Base-by-base conservation (phyloP, 1,140 invertebrate genomes). In the Medauroidea extradentata region DNA sequence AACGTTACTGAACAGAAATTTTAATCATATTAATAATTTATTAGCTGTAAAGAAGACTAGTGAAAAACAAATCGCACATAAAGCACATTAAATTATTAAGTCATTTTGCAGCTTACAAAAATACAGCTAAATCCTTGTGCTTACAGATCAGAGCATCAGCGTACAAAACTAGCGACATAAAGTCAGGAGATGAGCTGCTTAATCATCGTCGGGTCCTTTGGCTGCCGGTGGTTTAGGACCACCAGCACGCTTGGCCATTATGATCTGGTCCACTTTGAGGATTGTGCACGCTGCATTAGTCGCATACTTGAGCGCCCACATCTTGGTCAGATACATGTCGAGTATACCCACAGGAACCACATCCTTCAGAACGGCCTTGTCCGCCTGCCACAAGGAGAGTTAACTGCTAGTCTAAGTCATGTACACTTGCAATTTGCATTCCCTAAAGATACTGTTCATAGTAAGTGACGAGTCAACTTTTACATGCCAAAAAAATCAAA, bases 201-300 rank as follows among this genome's bases (percentile, higher is more conserved):
- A 67, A 53, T 90, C 87, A 67, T 89, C 88, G 73, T 94, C 90
- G 61, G 83, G 84, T 44, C 82, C 79, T 39, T 79, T 79, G 48
- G 69, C 66, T 53, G 79, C 71, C 71, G 83, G 85, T 1, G 89
- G 80, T 78, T 97, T 96, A 1, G 96, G 96, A 50, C 96, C 96
- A 56, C 96, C 96, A 18, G 95, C 94, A 69, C 89, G 83, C 77
- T 98, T 99, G 1, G 96, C 94, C 94, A 98, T 98, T 58, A 99
- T 98, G 60, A 99, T 98, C 78, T 98, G 90, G 79, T 99, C 96
- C n/a, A 99, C 93, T 75, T 91, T 89, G 3, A 99, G 81, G 67
- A 99, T 90, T 0, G 96, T 98, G 53, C 87, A 85, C 1, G 96
- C 94, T 13, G 94, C 94, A 63, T 89, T 85, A 0, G 93, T 90